Evolutionary conservation across 1,140 invertebrate genomes (phyloP), one percentile per base, ranked within the genome.

Genomic region (Ips typographus): DNA sequence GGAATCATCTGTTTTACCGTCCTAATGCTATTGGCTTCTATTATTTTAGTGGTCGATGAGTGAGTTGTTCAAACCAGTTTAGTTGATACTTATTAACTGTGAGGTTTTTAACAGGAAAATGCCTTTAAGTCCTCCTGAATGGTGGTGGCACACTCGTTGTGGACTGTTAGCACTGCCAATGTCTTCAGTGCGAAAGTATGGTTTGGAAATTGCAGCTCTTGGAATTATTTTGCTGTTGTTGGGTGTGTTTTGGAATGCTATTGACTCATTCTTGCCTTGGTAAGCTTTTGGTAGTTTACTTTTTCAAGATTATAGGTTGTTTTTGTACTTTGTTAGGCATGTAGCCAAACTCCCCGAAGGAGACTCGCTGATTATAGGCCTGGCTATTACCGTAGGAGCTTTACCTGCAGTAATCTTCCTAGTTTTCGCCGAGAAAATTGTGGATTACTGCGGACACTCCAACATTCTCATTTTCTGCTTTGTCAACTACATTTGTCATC

Each of bases 371-470:
- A 77, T 88, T 7, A 84, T 91, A 49, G 90, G 90, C 1, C 78
- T 92, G 4, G 87, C 88, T 42, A 75, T 91, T 72, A 87, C 88
- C 1, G 80, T 86, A 44, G 86, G 85, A 73, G 85, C 88, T 52
- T 68, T 91, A 71, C 84, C 88, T 39, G 89, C 91, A 53, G 78
- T 91, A 66, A 80, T 91, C 53, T 88, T 93, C 78, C 82, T 94
- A 8, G 89, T 88, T 84, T 90, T 89, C 79, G 90, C 91, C 1
- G 91, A 94, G 73, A 87, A 86, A 73, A 84, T 95, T 40, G 90
- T 95, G 1, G 90, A 94, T 79, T 94, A 91, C 79, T 88, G 91
- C 59, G 92, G 92, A 2, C 90, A 94, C 79, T 91, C 90, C 69
- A 93, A 94, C 79, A 83, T 94, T 60, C 86, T 94, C 68, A 93